Evolutionary conservation across 2,113 vertebrate species (phyloP), one percentile per base, ranked within the genome.

Genomic region (Mesocricetus auratus): DNA sequence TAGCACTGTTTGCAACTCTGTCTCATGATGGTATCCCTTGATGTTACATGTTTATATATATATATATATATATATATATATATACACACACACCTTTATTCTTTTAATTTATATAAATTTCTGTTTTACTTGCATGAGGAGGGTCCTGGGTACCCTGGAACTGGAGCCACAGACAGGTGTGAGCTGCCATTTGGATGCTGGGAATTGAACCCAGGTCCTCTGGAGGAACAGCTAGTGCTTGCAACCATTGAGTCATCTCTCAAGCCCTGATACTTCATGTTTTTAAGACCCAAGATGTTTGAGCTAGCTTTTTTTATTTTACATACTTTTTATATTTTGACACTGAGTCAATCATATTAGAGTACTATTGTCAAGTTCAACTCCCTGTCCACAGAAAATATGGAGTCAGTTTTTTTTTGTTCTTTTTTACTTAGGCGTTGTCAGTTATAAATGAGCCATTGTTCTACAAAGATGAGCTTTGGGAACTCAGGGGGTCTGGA

Each of bases 251-350:
- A 64, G 1, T 10, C 26, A 64, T 64, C 12, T 56, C 53, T 56
- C 26, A 8, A 64, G 62, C 26, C 26, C 26, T 12, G 3, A 22
- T 36, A 11, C 12, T 26, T 73, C 5, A 4, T 88, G 47, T 79
- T 86, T 73, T 71, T 33, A 94, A 95, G 77, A 19, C 9, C 45
- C 11, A 92, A 75, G 29, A 10, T 85, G 9, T 4, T 12, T n/a
- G 22, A 92, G 7, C n/a, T 71, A 91, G 22, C 64, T 26, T 39
- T 42, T 79, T 74, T 42, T 16, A 73, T 66, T 83, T 95, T 89
- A 50, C 78, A 45, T 93, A 53, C 4, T 93, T 91, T 17, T 91
- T 86, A 4, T 87, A 85, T 78, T 71, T 83, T 83, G 47, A 83
- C 33, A 16, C 2, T 31, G 10, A 85, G 58, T 58, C 12, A 87